Base-by-base conservation (phyloP, 2,888 invertebrate species). In the Sialis lutaria region DNA sequence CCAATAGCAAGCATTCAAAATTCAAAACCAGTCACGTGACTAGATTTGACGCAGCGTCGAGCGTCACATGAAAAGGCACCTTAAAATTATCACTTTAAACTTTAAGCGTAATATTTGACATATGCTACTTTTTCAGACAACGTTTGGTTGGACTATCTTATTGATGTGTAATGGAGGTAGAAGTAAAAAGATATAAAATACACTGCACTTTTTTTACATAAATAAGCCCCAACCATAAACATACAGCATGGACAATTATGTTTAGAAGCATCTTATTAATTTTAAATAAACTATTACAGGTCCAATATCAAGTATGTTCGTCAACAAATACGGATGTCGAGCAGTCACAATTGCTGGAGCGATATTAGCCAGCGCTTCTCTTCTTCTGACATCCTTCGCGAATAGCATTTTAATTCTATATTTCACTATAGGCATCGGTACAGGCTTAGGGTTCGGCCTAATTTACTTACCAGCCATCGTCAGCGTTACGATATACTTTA, bases 401-500 rank as follows among this genome's bases (percentile, higher is more conserved):
- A 72, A 75, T 52, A 90, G 82, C 62, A 79, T 97, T 39, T 65
- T 79, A 44, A 86, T 82, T 37, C 75, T 97, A 12, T 93, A 90
- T 60, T 68, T 95, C 56, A 89, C 92, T n/a, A 86, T 95, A 55
- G 97, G 97, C 35, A 64, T 96, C n/a, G 84, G 93, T 50, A 82
- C 91, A 52, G 96, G 96, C 40, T 67, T 93, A 43, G 97, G 98
- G 10, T 90, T 97, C 57, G 97, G 97, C 1, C 75, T 98, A 52
- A 96, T 98, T 62, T 98, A 97, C 64, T 73, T 98, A 49, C 97
- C 98, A 0, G 96, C 97, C 47, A 96, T 98, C 55, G 95, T 97
- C 47, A 90, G 90, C 62, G 97, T 98, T 34, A 93, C 95, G 2
- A 88, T 87, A 56, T 98, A 97, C 73, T 98, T 98, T 62, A 96